These are phyloP conservation scores for Tetranychus piercei DNA, from an alignment of 2,888 invertebrate genomes.

Conservation along the genomic window DNA sequence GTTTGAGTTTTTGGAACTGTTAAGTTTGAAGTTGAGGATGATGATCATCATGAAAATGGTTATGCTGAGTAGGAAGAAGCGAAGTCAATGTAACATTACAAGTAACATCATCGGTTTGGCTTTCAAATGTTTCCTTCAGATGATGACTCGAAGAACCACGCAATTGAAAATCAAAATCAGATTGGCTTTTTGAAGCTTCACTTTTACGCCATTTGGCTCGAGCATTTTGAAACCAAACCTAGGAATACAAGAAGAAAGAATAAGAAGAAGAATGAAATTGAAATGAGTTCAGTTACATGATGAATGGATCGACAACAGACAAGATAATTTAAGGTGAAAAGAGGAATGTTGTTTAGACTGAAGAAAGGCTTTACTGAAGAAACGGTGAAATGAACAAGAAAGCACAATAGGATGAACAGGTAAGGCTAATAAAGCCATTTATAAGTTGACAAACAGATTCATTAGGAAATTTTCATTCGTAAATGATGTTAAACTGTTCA, in stretches of 20 bases:
- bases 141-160: neutral
- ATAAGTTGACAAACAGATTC: no score
- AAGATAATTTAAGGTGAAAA: neutral
- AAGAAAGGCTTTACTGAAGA: neutral
- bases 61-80: neutral
- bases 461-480: no score
- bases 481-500: neutral
- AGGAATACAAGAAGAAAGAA: constrained; percentile 27
- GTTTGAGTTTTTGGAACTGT: neutral
- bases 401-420: neutral
- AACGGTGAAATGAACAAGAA: neutral
- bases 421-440: neutral
- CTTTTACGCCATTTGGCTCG: constrained; percentile 93
- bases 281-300: neutral
- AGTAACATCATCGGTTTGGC: neutral
- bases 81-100: neutral
- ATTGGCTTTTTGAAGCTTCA: constrained; percentile 27
- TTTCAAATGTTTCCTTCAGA: neutral
- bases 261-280: neutral
- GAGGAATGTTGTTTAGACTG: neutral
- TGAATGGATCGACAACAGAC: neutral
- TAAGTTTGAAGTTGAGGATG: neutral
- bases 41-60: neutral
- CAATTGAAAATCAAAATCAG: neutral
- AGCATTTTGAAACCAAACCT: constrained; percentile 99